Evolutionary conservation across 2,113 vertebrate species (phyloP).

Genomic region (Corydoras maculifer): DNA sequence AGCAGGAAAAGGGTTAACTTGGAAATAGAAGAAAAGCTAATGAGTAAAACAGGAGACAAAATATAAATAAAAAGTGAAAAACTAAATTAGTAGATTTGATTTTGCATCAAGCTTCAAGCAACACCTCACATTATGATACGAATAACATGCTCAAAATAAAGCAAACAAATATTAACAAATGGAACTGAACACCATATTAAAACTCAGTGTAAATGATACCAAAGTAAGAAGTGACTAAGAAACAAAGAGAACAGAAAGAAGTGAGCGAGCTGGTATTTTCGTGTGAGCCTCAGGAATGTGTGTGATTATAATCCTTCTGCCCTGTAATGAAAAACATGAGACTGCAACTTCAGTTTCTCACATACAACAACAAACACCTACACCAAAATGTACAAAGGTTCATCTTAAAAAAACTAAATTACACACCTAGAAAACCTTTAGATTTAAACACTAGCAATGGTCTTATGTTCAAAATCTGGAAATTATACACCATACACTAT

Average conservation of each 20-base stretch:
- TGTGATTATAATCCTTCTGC: conserved; percentile 11
- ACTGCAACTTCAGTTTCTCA: conserved; percentile 6
- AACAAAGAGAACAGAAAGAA: background rate
- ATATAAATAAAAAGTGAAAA: no score
- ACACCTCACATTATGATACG: no score
- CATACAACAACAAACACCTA: background rate
- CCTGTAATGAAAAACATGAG: conserved; percentile 17
- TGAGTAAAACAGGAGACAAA: background rate
- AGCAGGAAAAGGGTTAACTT: background rate
- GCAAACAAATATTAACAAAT: background rate
- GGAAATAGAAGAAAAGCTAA: background rate
- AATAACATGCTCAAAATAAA: no score
- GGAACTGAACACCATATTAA: background rate
- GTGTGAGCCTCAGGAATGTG: conserved; percentile 13
- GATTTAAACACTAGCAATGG: no score
- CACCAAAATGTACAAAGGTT: background rate
- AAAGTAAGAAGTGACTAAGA: background rate
- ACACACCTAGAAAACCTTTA: no score
- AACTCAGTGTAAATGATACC: background rate
- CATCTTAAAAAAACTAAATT: no score
- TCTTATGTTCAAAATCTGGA: no score
- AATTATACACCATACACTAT: no score
- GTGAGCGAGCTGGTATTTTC: background rate
- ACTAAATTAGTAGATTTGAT: background rate
- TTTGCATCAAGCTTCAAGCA: no score